These are phyloP conservation scores for Sebastes fasciatus DNA, from an alignment of 2,113 vertebrate genomes.

Conservation along the genomic window DNA sequence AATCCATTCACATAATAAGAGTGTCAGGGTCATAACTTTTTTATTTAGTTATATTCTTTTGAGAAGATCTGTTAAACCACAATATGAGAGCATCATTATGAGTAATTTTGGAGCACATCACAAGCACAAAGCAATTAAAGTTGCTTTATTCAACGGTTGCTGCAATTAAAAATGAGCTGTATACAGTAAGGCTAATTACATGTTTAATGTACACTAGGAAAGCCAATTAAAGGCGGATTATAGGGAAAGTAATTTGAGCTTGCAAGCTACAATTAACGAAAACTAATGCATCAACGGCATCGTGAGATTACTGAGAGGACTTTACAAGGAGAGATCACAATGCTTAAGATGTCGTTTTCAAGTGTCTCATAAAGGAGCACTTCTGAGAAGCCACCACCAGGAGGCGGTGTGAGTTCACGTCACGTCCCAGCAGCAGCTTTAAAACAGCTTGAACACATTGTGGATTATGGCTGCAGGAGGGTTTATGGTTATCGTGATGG, in stretches of 20 bases:
- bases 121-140: slow-evolving; percentile 63
- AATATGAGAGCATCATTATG: slow-evolving; percentile 13
- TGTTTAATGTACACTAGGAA: slow-evolving; percentile 65
- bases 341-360: slow-evolving; percentile 9
- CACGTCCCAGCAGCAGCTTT: not conserved
- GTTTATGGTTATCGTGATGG: slow-evolving; percentile 55
- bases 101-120: slow-evolving; percentile 47
- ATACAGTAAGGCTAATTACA: slow-evolving; percentile 72
- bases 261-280: slow-evolving; percentile 55
- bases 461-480: slow-evolving; percentile 19
- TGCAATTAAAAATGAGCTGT: slow-evolving; percentile 65
- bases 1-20: not conserved
- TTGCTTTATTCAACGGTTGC: slow-evolving; percentile 53
- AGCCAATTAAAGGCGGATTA: slow-evolving; percentile 75
- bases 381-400: slow-evolving; percentile 28
- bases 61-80: slow-evolving; percentile 16
- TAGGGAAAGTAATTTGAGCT: slow-evolving; percentile 59
- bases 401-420: slow-evolving; percentile 37
- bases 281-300: slow-evolving; percentile 49
- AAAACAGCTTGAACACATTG: slow-evolving; percentile 13
- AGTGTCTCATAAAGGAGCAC: not conserved
- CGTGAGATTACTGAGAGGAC: slow-evolving; percentile 37
- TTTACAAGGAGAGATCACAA: slow-evolving; percentile 46
- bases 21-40: not conserved
- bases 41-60: slow-evolving; percentile 17